Evolutionary conservation across 2,113 vertebrate species (phyloP), one percentile per base, ranked within the genome.

Genomic region (Varanus salvator): DNA sequence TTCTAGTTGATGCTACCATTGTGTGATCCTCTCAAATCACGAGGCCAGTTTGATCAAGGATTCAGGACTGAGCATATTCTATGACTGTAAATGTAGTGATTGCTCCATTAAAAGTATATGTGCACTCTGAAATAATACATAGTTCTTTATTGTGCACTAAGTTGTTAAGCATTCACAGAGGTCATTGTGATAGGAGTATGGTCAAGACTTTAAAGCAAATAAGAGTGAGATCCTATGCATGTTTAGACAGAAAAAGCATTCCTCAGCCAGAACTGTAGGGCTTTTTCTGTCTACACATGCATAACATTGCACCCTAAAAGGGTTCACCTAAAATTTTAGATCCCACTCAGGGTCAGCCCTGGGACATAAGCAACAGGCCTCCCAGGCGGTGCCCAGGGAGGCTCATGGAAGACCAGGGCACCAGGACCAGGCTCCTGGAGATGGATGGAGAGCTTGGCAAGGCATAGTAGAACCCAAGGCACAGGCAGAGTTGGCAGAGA

Each of bases 131-230:
- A 94, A 60, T 89, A 93, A 88, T 68, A 86, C 0, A 27, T 80
- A 90, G 64, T 0, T 90, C 48, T 87, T 89, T 11, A 75, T 85
- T 91, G 44, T 84, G 85, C 44, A 31, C 57, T 84, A 89, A 48
- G 31, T 66, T 89, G 60, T 77, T 84, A 91, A 64, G 66, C 52
- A 85, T 91, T 91, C 93, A 60, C 77, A 84, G 23, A n/a, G 81
- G 12, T 94, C 92, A 72, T 90, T 85, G 25, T 80, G 57, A 71
- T 93, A 38, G 82, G 83, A 93, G 29, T 27, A 85, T 0, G 2
- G 52, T 31, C 80, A 92, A 92, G n/a, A 89, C 14, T 90, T 85
- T 87, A 95, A 94, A 81, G 91, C 29, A 34, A 68, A 91, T 95
- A 93, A 6, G 0, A 54, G 54, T 12, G 54, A 7, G 11, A 54